Conservation (phyloP, 2,797 vertebrate genomes). For the Dendrocincla fuliginosa region DNA sequence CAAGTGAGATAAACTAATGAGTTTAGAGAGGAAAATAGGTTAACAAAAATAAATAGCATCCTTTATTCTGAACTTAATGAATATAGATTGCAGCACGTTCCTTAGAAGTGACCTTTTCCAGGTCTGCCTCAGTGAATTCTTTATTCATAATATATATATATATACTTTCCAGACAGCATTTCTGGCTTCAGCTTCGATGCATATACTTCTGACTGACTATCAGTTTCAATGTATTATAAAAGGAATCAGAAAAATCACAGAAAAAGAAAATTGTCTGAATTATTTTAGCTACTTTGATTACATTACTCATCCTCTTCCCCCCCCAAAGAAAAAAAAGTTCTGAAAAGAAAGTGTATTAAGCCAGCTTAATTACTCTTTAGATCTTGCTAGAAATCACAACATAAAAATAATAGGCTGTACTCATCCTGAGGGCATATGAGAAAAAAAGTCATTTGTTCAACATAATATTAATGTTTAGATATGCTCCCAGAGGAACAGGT, state of each 20-base stretch:
- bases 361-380: constrained; percentile 54
- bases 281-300: not conserved
- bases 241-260: not conserved
- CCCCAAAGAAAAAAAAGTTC: not conserved
- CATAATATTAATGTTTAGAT: not conserved
- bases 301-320: not conserved
- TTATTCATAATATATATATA: not conserved
- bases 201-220: not conserved
- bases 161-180: not conserved
- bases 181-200: not conserved
- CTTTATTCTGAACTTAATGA: not conserved
- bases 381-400: not conserved
- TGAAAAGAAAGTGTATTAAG: constrained; percentile 37
- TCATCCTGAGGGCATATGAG: not conserved
- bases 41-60: constrained; percentile 55
- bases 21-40: not conserved
- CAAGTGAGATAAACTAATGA: not conserved
- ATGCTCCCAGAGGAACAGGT: not conserved
- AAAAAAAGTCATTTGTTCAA: not conserved
- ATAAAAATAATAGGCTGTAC: not conserved
- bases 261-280: not conserved
- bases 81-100: not conserved
- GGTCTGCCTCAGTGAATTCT: not conserved
- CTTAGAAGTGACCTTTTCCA: not conserved
- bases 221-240: not conserved